A percentile compares a stretch with the other conserved stretches of the same genome.
phyloP scores from a whole-genome alignment of 2,888 invertebrate genomes.

The Isoperla grammatica region DNA sequence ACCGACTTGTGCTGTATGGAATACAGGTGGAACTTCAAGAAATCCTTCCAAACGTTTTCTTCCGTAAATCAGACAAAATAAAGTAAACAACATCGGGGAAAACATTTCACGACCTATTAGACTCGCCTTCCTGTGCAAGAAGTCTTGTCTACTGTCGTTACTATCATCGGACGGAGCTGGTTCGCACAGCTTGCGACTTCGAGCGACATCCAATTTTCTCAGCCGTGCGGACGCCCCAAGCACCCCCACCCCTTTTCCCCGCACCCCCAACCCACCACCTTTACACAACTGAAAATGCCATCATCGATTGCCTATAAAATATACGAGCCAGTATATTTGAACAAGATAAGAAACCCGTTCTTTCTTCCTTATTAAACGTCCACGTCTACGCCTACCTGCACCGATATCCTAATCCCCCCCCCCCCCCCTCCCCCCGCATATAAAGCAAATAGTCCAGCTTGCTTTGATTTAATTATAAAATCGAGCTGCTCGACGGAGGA shows the following conservation, averaged over 20 bases:
- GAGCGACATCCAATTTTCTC: slow-evolving; percentile 17
- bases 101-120: too few species aligned
- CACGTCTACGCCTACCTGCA: neutral
- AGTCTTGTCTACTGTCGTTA: too few species aligned
- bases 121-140: too few species aligned
- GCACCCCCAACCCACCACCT: neutral
- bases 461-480: slow-evolving; percentile 12
- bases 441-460: neutral
- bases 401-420: neutral
- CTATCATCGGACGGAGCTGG: too few species aligned
- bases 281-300: neutral
- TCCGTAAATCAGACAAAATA: too few species aligned
- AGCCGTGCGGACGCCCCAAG: neutral
- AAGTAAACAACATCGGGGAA: too few species aligned
- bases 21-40: too few species aligned
- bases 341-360: slow-evolving; percentile 6
- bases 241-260: neutral
- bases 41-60: too few species aligned
- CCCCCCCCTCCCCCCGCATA: neutral
- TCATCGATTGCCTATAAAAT: slow-evolving; percentile 18
- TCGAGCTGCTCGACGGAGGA: too few species aligned
- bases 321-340: slow-evolving; percentile 13
- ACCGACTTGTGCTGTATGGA: too few species aligned
- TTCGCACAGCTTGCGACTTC: too few species aligned
- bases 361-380: neutral